These are phyloP conservation scores for Cephus spinipes DNA, from an alignment of 2,888 invertebrate genomes.

Conservation along the genomic window DNA sequence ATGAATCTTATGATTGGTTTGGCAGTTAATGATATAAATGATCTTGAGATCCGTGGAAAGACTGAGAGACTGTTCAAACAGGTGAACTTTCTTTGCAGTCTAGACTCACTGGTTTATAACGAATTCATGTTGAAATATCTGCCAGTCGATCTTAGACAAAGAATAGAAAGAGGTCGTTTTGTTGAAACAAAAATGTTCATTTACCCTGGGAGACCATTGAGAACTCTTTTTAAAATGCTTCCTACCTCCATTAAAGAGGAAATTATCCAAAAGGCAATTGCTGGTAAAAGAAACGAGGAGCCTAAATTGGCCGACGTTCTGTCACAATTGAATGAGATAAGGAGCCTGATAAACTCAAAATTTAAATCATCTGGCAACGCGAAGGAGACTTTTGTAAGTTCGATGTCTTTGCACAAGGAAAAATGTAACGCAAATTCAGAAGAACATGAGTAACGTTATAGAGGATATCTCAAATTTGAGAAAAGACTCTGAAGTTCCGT, in stretches of 20 bases:
- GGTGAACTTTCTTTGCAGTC: conserved; percentile 69
- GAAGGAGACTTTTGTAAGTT: too few relatives aligned
- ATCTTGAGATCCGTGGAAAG: conserved; percentile 71
- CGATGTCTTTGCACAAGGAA: too few relatives aligned
- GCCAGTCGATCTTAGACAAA: conserved; percentile 61
- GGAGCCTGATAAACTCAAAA: too few relatives aligned
- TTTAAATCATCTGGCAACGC: too few relatives aligned
- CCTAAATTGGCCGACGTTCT: too few relatives aligned
- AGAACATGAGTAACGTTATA: too few relatives aligned
- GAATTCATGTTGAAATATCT: conserved; percentile 64
- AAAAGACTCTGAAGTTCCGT: too few relatives aligned
- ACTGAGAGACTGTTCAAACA: conserved; percentile 71
- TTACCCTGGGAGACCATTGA: conserved; percentile 67
- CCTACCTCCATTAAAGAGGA: conserved; percentile 66
- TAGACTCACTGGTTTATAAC: conserved; percentile 70
- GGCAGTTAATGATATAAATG: conserved; percentile 72
- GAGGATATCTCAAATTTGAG: too few relatives aligned
- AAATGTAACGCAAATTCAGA: too few relatives aligned
- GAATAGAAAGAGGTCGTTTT: conserved; percentile 65
- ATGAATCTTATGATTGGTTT: conserved; percentile 74
- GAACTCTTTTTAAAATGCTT: conserved; percentile 60
- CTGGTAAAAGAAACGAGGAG: conserved; percentile 6
- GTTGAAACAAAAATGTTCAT: conserved; percentile 61
- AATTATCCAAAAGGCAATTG: conserved; percentile 50
- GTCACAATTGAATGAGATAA: too few relatives aligned